phyloP scores from a whole-genome alignment of 1,140 invertebrate species.

The Daktulosphaira vitifoliae region DNA sequence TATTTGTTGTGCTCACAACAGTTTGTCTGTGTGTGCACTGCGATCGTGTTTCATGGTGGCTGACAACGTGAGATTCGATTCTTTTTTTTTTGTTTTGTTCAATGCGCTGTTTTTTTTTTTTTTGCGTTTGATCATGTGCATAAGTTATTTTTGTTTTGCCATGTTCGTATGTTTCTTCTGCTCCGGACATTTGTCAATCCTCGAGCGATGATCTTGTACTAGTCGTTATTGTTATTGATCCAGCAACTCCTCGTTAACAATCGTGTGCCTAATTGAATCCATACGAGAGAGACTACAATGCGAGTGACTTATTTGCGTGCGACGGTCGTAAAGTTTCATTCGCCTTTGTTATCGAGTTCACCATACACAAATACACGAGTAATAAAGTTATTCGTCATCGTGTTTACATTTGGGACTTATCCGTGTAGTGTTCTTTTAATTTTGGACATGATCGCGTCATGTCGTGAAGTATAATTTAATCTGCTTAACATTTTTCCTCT shows the following conservation, averaged over 20 bases:
- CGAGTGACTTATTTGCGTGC: background rate
- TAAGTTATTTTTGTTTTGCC: background rate
- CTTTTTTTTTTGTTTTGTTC: background rate
- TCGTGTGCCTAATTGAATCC: constrained; percentile 3
- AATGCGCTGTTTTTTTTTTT: too few relatives aligned
- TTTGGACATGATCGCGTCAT: too few relatives aligned
- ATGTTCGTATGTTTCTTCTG: background rate
- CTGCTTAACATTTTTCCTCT: too few relatives aligned
- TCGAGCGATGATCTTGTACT: background rate
- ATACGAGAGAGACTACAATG: background rate
- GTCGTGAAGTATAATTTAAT: too few relatives aligned
- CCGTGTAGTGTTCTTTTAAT: too few relatives aligned
- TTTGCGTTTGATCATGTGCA: too few relatives aligned
- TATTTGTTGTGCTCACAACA: constrained; percentile 8
- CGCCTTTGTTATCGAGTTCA: background rate
- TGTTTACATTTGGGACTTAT: too few relatives aligned
- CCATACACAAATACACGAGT: background rate
- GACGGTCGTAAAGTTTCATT: too few relatives aligned
- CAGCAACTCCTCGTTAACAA: background rate
- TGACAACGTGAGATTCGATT: constrained; percentile 30
- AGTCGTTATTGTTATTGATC: background rate
- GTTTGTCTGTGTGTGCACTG: background rate
- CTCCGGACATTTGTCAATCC: constrained; percentile 18
- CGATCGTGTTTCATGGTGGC: constrained; percentile 25
- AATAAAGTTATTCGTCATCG: too few relatives aligned